Base-by-base conservation (phyloP, 2,888 invertebrate species). In the Euzophera pinguis region DNA sequence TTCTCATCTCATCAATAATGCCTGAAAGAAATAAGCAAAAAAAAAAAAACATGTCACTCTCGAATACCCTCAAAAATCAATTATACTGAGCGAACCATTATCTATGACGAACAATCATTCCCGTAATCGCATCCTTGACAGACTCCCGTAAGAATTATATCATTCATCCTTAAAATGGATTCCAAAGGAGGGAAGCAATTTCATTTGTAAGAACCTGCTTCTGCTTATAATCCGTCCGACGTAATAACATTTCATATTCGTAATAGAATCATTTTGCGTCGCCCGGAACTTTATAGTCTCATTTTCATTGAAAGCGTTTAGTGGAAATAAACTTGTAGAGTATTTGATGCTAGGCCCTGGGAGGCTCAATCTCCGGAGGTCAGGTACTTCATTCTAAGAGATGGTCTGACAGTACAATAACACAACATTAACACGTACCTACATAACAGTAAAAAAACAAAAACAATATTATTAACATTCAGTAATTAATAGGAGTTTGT, bases 221-320 rank as follows among this genome's bases (percentile, higher is more conserved):
- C 85, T 87, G 79, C 88, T 89, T 89, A 88, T 90, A 90, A 89
- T 90, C 87, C 89, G 84, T 89, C 87, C 86, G 75, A 85, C 81
- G 87, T 89, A 90, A 89, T 90, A 90, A 84, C 88, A 87, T 90
- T 90, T 89, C 90, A 90, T 88, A 89, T 89, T 90, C 89, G 84
- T 89, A 90, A 90, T 89, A 87, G 87, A 89, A 89, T 89, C 88
- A 88, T 84, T 89, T 80, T 80, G 81, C 84, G 87, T 86, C 88
- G 84, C 83, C 73, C 77, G 79, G 85, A 84, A 89, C 81, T 89
- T 90, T 89, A 90, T 88, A 87, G 87, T 88, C 88, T 87, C 87
- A 85, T 89, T 89, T 88, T 89, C 88, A 89, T 88, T 84, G 87
- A 77, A 82, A 88, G 81, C 87, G 87, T 86, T 89, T 88, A 88